phyloP scores from a whole-genome alignment of 2,888 invertebrate species.

The Agonopterix alstromeriana region DNA sequence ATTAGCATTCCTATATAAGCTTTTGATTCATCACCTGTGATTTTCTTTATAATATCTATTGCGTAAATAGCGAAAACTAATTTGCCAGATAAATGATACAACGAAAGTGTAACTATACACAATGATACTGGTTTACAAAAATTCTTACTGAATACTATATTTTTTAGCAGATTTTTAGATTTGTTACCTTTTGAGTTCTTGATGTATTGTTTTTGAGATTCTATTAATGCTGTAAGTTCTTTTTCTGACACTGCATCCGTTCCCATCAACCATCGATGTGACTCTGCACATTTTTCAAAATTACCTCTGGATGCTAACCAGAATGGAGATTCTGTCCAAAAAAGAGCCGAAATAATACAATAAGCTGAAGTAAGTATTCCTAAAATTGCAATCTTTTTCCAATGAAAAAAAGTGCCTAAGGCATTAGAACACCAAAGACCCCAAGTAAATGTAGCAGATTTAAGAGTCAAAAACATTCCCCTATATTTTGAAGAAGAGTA shows the following conservation, averaged over 20 bases:
- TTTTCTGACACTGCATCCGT: slow-evolving; percentile 9
- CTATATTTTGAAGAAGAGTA: slow-evolving; percentile 12
- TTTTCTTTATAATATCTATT: slow-evolving; percentile 16
- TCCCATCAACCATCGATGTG: background rate
- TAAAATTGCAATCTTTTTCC: slow-evolving; percentile 12
- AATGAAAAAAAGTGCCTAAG: slow-evolving; percentile 14
- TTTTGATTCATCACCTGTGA: slow-evolving; percentile 11
- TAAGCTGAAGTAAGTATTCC: slow-evolving; percentile 5
- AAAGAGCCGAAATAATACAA: slow-evolving; percentile 7
- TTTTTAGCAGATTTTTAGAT: background rate
- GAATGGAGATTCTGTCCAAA: slow-evolving; percentile 17
- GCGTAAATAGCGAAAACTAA: slow-evolving; percentile 13
- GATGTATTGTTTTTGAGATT: background rate
- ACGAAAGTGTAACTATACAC: slow-evolving; percentile 1
- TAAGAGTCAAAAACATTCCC: slow-evolving; percentile 16
- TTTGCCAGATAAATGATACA: slow-evolving; percentile 15
- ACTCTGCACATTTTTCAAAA: slow-evolving; percentile 8
- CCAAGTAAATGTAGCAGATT: slow-evolving; percentile 13
- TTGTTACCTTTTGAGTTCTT: background rate
- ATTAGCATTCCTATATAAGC: slow-evolving; percentile 18
- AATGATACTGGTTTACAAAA: slow-evolving; percentile 3
- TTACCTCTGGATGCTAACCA: slow-evolving; percentile 15
- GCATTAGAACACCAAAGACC: slow-evolving; percentile 16
- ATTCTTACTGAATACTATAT: background rate
- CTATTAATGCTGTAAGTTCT: slow-evolving; percentile 7